These are phyloP conservation scores for Drosophila aldrichi DNA, from an alignment of 2,888 invertebrate species.

Conservation along the genomic window DNA sequence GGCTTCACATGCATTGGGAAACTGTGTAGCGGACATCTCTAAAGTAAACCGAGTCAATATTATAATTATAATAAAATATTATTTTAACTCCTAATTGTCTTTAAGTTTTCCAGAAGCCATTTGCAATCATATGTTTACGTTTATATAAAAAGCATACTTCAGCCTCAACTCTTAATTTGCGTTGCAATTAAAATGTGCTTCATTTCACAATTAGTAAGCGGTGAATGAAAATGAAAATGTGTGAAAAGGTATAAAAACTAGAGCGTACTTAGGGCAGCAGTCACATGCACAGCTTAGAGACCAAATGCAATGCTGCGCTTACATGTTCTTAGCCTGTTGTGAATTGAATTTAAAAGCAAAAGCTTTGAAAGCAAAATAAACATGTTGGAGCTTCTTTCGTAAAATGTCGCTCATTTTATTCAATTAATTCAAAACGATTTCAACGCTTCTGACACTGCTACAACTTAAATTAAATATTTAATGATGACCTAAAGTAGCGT, in stretches of 20 bases:
- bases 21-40: background rate
- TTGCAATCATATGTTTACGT: slow-evolving; percentile 23
- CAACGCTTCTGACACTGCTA: slow-evolving; percentile 10
- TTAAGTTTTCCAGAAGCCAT: background rate
- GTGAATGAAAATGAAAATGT: slow-evolving; percentile 39
- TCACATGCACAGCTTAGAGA: background rate
- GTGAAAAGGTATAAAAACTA: slow-evolving; percentile 15
- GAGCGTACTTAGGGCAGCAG: slow-evolving; percentile 25
- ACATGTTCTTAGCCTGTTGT: slow-evolving; percentile 10
- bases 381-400: background rate
- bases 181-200: slow-evolving; percentile 39
- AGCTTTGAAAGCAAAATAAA: slow-evolving; percentile 1
- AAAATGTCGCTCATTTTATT: slow-evolving; percentile 5
- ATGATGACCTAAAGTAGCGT: background rate
- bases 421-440: background rate
- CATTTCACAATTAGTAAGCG: slow-evolving; percentile 60
- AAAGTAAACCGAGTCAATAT: background rate
- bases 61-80: slow-evolving; percentile 1
- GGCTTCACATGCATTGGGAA: slow-evolving; percentile 7
- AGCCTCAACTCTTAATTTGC: slow-evolving; percentile 16
- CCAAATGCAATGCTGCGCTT: background rate
- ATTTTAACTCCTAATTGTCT: slow-evolving; percentile 13
- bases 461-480: slow-evolving; percentile 18
- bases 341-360: slow-evolving; percentile 39
- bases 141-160: slow-evolving; percentile 17